Percentiles rank a stretch among this genome's conserved stretches.
These are phyloP conservation scores for Naso thynnoides DNA, from an alignment of 2,797 vertebrate genomes.

Conservation along the genomic window DNA sequence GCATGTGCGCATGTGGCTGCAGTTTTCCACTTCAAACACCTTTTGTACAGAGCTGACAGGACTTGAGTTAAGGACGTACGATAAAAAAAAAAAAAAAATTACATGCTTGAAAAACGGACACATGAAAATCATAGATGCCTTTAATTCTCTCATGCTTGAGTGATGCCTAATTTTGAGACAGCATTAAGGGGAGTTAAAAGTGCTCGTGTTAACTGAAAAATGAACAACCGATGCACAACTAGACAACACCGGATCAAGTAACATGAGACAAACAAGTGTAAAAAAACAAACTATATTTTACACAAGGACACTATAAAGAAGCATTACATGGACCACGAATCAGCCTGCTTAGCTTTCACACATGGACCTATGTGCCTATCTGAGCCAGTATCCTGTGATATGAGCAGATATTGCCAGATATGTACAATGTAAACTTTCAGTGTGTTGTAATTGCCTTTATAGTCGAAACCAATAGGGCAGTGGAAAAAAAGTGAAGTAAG, in stretches of 20 bases:
- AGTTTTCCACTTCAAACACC: constrained; percentile 23
- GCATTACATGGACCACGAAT: too few relatives aligned
- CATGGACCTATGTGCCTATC: constrained; percentile 72
- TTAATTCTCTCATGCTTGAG: constrained; percentile 38
- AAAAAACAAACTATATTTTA: neutral
- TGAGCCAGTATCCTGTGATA: constrained; percentile 40
- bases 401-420: constrained; percentile 49
- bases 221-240: neutral
- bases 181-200: constrained; percentile 22
- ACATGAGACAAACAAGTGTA: neutral
- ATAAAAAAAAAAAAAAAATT: too few relatives aligned
- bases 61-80: neutral
- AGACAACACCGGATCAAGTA: constrained; percentile 13
- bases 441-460: constrained; percentile 63
- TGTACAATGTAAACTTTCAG: constrained; percentile 43
- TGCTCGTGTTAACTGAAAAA: constrained; percentile 15
- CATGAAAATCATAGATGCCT: constrained; percentile 53
- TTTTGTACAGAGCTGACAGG: constrained; percentile 19
- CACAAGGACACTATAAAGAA: neutral
- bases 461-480: constrained; percentile 36
- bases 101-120: constrained; percentile 50
- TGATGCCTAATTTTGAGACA: constrained; percentile 33
- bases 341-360: constrained; percentile 30
- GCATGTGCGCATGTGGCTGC: constrained; percentile 10
- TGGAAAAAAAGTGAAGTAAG: neutral